Evolutionary conservation across 2,888 invertebrate genomes (phyloP).

Genomic region (Melinopterus prodromus): DNA sequence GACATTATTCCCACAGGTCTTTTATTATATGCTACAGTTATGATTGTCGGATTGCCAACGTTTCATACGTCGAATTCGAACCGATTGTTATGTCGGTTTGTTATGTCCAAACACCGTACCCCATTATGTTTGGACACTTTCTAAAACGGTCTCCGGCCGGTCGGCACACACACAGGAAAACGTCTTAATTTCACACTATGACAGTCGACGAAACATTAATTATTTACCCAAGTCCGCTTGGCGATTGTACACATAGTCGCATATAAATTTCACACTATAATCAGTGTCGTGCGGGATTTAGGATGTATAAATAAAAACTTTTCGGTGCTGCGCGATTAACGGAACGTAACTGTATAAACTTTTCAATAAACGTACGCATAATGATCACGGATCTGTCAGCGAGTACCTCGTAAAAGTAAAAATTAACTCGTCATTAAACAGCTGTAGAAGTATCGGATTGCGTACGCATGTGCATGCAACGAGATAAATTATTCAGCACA

Average conservation of each 20-base stretch:
- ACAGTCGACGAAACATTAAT: background rate
- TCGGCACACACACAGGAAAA: background rate
- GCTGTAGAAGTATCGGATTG: background rate
- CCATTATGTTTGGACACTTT: constrained; percentile 4
- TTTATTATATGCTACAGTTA: background rate
- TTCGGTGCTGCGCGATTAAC: background rate
- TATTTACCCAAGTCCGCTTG: background rate
- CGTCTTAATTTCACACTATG: background rate
- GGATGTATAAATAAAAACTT: background rate
- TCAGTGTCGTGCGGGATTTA: background rate
- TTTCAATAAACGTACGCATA: constrained; percentile 4
- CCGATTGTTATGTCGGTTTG: background rate
- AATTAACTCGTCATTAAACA: constrained; percentile 4
- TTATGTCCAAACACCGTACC: background rate
- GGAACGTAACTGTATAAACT: constrained; percentile 4
- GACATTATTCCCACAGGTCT: background rate
- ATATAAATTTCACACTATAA: background rate
- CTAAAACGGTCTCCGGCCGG: background rate
- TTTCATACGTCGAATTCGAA: background rate
- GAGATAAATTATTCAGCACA: background rate
- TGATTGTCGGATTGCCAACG: background rate
- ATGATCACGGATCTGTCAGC: background rate
- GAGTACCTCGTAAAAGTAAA: background rate
- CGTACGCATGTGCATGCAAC: background rate
- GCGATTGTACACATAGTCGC: background rate